A percentile compares a stretch with the other conserved stretches of the same genome.
phyloP scores from a whole-genome alignment of 2,888 invertebrate species.

The Protophormia terraenovae region DNA sequence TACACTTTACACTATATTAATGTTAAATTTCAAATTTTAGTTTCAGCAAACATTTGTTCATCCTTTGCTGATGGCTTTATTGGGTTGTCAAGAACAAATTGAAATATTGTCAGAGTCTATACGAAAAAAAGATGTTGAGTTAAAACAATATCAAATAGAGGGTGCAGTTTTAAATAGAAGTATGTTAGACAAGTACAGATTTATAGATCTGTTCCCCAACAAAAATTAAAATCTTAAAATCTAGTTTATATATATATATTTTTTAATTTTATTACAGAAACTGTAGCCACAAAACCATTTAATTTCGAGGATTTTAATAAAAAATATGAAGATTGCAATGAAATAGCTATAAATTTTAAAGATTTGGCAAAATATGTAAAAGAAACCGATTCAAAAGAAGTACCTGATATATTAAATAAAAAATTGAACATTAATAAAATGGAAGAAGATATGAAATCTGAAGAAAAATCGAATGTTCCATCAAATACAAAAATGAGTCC shows the following conservation, averaged over 20 bases:
- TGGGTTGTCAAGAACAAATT: slow-evolving; percentile 70
- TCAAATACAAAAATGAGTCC: slow-evolving; percentile 52
- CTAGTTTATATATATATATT: neutral
- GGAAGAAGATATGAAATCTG: neutral
- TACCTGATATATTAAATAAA: neutral
- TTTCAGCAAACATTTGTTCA: slow-evolving; percentile 70
- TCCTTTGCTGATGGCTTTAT: slow-evolving; percentile 70
- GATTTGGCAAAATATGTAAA: slow-evolving; percentile 63
- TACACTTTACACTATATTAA: too few species aligned
- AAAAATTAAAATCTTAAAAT: neutral
- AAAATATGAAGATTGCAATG: slow-evolving; percentile 58
- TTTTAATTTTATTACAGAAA: slow-evolving; percentile 70
- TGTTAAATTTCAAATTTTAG: too few species aligned
- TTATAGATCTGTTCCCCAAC: too few species aligned
- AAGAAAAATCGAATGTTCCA: neutral
- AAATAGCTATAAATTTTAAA: slow-evolving; percentile 49
- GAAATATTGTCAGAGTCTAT: slow-evolving; percentile 71
- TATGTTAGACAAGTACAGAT: too few species aligned
- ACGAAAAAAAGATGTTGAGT: slow-evolving; percentile 77
- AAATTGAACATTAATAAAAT: neutral
- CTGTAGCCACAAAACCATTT: slow-evolving; percentile 74
- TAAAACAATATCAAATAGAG: slow-evolving; percentile 76
- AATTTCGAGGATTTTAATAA: slow-evolving; percentile 67
- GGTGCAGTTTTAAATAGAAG: slow-evolving; percentile 75
- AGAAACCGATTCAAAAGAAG: neutral